Base-by-base conservation (phyloP, 2,797 vertebrate genomes). In the Echeneis naucrates region DNA sequence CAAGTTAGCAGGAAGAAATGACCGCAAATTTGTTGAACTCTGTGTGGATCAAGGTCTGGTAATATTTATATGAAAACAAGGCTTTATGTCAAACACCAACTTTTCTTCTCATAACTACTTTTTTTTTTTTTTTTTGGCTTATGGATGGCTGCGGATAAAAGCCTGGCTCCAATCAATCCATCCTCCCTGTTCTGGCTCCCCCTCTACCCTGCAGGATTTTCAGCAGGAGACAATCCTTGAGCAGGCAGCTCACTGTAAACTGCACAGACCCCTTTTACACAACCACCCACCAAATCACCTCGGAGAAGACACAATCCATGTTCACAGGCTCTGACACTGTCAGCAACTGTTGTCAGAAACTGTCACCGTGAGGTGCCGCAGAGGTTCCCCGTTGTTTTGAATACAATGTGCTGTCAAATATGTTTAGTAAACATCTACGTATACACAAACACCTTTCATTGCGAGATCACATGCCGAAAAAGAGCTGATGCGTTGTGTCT, bases 371-470 rank as follows among this genome's bases (percentile, higher is more conserved):
- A 87, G 86, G 75, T 68, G 71, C 64, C 55, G 71, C 82, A 84
- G 74, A 79, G 55, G 45, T 77, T 70, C 67, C 30, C 50, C 69
- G 80, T 81, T 90, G 84, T 88, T 90, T 89, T 83, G 52, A 88
- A 75, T 72, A 83, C 70, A 87, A 78, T 23, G 54, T 19, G 65
- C 82, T 90, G 91, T 91, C 90, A 91, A 77, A 84, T 73, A 64
- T 78, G 73, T 88, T 90, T 80, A 88, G 53, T 74, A 78, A 77
- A 87, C 77, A 73, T 80, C 74, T 74, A 68, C 82, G 78, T 78
- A 62, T 53, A 81, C 75, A 85, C 75, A 89, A 78, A 87, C 83
- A 79, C 61, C 75, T 69, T 77, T 78, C 81, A 68, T 66, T 26
- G 17, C 14, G 2, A 64, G 77, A 86, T 89, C 83, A 75, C 37